Evolutionary conservation across 2,113 vertebrate genomes (phyloP), one percentile per base, ranked within the genome.

Genomic region (Genyomyrus donnyi): DNA sequence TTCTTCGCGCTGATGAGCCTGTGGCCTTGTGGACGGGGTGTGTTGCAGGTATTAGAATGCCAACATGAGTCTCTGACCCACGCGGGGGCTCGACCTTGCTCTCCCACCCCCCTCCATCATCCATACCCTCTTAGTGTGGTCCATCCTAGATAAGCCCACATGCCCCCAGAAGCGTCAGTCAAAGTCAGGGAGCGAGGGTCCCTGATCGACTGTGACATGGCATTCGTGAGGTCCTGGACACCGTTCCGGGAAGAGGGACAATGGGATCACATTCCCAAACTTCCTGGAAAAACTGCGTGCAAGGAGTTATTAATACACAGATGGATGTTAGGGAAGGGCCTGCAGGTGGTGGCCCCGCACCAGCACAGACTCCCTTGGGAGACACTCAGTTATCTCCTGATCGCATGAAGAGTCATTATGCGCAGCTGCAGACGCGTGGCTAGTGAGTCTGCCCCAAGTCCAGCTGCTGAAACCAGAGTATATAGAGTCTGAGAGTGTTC

Each of bases 161-260:
- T 49, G 31, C 66, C 9, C 66, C 13, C 66, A 91, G 90, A 93
- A 92, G 39, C 66, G 89, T 92, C 66, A 88, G 89, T 93, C 90
- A 91, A 90, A 90, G 88, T 91, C 90, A 80, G 90, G 86, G 53
- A 0, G 9, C 77, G 42, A 48, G 35, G 70, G 11, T 87, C 49
- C 13, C 49, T 87, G 85, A 58, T 70, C 88, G 58, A 10, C 89
- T 66, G 88, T 80, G 66, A 89, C 86, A 89, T 88, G 52, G 88
- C 89, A 24, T 11, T 89, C 90, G 39, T 91, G 88, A 89, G 89
- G 66, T 52, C 91, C 92, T 89, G 49, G 11, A 62, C 90, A 90
- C 90, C 93, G 92, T 94, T 95, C 93, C 93, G 93, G 93, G 93
- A 95, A 94, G 91, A 88, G 86, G 90, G 93, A 95, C 94, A 94